A percentile compares a stretch with the other conserved stretches of the same genome.
Evolutionary conservation across 2,113 vertebrate species (phyloP).

Genomic region (Chrysochloris asiatica): DNA sequence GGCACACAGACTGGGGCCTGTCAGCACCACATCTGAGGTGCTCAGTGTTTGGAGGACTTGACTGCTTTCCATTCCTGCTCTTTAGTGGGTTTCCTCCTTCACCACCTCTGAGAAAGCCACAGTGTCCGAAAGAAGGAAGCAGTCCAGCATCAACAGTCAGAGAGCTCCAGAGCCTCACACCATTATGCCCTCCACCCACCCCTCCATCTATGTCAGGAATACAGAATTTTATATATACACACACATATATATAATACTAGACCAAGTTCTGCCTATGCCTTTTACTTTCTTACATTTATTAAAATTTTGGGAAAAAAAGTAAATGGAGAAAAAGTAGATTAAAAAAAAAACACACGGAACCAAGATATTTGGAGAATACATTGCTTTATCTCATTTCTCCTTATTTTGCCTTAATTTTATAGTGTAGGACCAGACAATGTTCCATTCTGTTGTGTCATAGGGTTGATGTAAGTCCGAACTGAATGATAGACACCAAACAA

Average conservation of each 20-base stretch:
- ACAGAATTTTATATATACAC: background rate
- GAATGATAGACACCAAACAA: too few relatives aligned
- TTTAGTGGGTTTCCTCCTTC: slow-evolving; percentile 64
- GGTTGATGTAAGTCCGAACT: too few relatives aligned
- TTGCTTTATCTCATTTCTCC: background rate
- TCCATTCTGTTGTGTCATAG: too few relatives aligned
- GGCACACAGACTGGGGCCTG: background rate
- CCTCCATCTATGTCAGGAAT: background rate
- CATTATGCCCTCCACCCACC: background rate
- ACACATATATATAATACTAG: background rate
- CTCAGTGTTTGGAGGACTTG: background rate
- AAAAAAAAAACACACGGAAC: too few relatives aligned
- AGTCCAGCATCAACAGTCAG: background rate
- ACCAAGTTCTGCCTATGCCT: background rate
- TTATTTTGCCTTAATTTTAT: background rate
- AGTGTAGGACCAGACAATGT: too few relatives aligned
- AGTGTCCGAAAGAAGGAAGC: slow-evolving; percentile 41
- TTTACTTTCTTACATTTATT: background rate
- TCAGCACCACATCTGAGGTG: slow-evolving; percentile 45
- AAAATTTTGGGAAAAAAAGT: background rate
- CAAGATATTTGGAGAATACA: background rate
- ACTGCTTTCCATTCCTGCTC: slow-evolving; percentile 28
- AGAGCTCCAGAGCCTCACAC: background rate
- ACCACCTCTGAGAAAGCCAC: slow-evolving; percentile 66
- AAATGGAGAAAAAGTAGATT: background rate